These are phyloP conservation scores for Tetraneura akinire DNA, from an alignment of 1,140 invertebrate genomes.

Conservation along the genomic window DNA sequence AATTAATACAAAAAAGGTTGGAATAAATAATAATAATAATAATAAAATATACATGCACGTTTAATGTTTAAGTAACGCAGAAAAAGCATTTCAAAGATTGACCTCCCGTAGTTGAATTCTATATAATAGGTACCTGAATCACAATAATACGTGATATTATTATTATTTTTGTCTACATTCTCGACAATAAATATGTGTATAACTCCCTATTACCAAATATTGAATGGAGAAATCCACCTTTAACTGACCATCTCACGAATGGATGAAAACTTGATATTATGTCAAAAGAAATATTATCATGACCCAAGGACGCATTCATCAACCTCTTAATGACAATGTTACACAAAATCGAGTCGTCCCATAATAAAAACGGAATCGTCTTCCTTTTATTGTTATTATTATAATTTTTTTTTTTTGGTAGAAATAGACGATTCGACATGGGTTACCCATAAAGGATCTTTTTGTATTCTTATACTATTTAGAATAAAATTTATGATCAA, in stretches of 20 bases:
- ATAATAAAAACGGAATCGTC: conserved; percentile 29
- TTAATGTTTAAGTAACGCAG: not conserved
- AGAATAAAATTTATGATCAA: conserved; percentile 16
- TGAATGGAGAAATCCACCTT: not conserved
- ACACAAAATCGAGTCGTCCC: conserved; percentile 7
- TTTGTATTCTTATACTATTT: conserved; percentile 17
- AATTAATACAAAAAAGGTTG: not conserved
- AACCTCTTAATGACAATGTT: conserved; percentile 6
- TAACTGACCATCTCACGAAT: not conserved
- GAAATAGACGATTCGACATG: conserved; percentile 40
- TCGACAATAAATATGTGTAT: not conserved
- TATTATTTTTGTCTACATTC: not conserved
- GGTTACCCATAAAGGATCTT: conserved; percentile 22
- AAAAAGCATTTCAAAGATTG: not conserved
- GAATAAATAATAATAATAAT: not conserved
- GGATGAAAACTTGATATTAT: not conserved
- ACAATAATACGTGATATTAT: not conserved
- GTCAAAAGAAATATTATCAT: conserved; percentile 14
- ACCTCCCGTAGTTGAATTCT: not conserved
- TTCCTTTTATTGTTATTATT: not conserved
- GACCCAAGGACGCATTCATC: conserved; percentile 18
- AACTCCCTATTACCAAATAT: not conserved
- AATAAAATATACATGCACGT: not conserved
- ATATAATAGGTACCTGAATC: not conserved
- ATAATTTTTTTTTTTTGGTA: not conserved